Evolutionary conservation across 2,888 invertebrate genomes (phyloP).

Genomic region (Cynaeus angustus): DNA sequence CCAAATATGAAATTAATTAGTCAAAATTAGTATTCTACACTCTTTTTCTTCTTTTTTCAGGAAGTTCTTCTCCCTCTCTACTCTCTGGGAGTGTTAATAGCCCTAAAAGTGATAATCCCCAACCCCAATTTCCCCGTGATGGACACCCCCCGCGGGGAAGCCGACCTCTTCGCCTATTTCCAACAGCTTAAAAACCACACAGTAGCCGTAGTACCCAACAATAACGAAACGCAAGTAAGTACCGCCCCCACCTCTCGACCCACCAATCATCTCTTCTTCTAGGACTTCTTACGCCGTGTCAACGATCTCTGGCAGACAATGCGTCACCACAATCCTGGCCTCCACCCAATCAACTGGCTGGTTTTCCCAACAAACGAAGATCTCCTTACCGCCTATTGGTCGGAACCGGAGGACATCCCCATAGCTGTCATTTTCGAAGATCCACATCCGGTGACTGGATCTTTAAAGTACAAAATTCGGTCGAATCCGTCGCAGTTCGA

Average conservation of each 20-base stretch:
- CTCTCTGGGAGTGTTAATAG: constrained; percentile 82
- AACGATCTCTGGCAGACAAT: constrained; percentile 76
- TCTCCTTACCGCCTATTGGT: constrained; percentile 81
- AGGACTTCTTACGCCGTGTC: constrained; percentile 79
- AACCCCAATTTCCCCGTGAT: constrained; percentile 85
- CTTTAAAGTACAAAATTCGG: constrained; percentile 80
- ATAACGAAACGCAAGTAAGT: constrained; percentile 73
- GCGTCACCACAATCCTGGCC: constrained; percentile 59
- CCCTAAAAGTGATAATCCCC: constrained; percentile 83
- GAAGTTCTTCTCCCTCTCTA: constrained; percentile 86
- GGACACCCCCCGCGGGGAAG: constrained; percentile 76
- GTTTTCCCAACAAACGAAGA: constrained; percentile 79
- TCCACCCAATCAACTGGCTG: constrained; percentile 77
- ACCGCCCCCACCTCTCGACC: too few species aligned
- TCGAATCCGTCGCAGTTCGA: constrained; percentile 80
- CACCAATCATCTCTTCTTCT: constrained; percentile 53
- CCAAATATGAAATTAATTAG: too few species aligned
- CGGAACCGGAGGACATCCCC: constrained; percentile 79
- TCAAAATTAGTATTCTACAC: not conserved
- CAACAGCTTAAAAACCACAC: constrained; percentile 76
- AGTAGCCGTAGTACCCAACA: constrained; percentile 81
- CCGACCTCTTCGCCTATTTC: constrained; percentile 74
- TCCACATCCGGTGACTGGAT: constrained; percentile 71
- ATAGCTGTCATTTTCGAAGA: constrained; percentile 81
- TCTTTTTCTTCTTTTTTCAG: constrained; percentile 68